Evolutionary conservation across 2,797 vertebrate genomes (phyloP).

Genomic region (Fringilla coelebs): DNA sequence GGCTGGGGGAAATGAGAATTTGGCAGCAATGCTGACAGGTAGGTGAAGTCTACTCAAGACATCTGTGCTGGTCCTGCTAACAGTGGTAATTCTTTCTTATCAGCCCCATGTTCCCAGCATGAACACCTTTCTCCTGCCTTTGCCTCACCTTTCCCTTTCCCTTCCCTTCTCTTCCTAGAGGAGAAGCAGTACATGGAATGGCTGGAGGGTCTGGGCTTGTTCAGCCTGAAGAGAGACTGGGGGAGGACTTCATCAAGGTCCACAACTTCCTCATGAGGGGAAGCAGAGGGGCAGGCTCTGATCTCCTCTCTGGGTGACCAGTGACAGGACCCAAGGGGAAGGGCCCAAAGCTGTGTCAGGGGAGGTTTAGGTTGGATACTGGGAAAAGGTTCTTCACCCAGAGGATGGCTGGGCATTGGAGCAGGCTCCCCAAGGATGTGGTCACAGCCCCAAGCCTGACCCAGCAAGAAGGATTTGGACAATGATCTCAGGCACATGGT

Average conservation of each 20-base stretch:
- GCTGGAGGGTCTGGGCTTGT: background rate
- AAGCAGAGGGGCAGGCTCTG: background rate
- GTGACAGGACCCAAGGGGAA: background rate
- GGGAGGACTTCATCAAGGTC: accelerated
- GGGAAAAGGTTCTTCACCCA: background rate
- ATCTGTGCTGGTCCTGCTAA: accelerated
- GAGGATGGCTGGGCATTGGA: background rate
- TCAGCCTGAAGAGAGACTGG: background rate
- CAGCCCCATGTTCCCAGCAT: background rate
- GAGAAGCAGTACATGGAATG: background rate
- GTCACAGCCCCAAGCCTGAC: background rate
- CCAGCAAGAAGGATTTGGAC: background rate
- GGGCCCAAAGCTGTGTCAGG: background rate
- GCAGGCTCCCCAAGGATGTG: background rate
- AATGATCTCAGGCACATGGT: background rate
- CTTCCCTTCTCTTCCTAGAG: background rate
- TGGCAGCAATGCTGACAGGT: background rate
- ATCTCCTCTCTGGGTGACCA: background rate
- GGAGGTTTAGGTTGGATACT: background rate
- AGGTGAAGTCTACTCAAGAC: background rate
- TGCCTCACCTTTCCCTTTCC: background rate
- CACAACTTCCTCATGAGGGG: background rate
- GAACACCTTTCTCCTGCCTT: background rate
- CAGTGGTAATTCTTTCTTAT: background rate
- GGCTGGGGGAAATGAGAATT: background rate